These are phyloP conservation scores for Bombus affinis DNA, from an alignment of 1,140 invertebrate genomes.

Conservation along the genomic window DNA sequence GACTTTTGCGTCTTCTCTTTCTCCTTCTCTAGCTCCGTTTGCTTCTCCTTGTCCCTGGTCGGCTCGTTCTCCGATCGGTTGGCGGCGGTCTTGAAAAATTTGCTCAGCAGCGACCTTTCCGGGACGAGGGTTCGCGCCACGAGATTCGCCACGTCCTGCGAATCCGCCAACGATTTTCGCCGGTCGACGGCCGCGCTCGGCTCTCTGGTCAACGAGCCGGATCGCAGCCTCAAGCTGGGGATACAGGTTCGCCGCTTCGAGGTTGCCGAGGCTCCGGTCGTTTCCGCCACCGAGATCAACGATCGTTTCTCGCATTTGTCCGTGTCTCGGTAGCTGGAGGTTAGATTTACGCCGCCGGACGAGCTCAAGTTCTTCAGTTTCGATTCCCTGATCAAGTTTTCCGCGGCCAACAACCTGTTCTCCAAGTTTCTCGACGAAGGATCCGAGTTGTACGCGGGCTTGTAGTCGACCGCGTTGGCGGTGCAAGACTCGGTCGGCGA, in stretches of 20 bases:
- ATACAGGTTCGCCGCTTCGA: slow-evolving; percentile 76
- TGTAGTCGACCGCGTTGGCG: slow-evolving; percentile 66
- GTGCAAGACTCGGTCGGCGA: slow-evolving; percentile 72
- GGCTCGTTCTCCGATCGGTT: slow-evolving; percentile 73
- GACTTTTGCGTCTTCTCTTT: slow-evolving; percentile 73
- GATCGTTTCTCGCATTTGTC: slow-evolving; percentile 77
- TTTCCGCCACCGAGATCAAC: slow-evolving; percentile 65
- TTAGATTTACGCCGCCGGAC: slow-evolving; percentile 54
- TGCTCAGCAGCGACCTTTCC: slow-evolving; percentile 84
- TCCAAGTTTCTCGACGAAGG: slow-evolving; percentile 66
- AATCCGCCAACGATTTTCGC: slow-evolving; percentile 59
- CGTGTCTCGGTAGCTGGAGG: slow-evolving; percentile 70
- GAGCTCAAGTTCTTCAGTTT: slow-evolving; percentile 73
- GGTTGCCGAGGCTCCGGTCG: slow-evolving; percentile 39
- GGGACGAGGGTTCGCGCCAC: slow-evolving; percentile 65
- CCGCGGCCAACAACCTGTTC: slow-evolving; percentile 75
- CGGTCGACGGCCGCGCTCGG: slow-evolving; percentile 48
- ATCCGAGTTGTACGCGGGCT: slow-evolving; percentile 54
- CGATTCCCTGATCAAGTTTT: slow-evolving; percentile 80
- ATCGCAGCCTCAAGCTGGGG: slow-evolving; percentile 74
- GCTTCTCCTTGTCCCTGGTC: slow-evolving; percentile 75
- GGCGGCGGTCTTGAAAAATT: slow-evolving; percentile 81
- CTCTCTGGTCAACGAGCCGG: slow-evolving; percentile 76
- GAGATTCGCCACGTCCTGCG: slow-evolving; percentile 50
- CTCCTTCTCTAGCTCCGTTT: slow-evolving; percentile 75